A percentile compares a stretch with the other conserved stretches of the same genome.
Conservation (phyloP, 92 coral and sea anemone genomes). For the Micromussa lordhowensis region DNA sequence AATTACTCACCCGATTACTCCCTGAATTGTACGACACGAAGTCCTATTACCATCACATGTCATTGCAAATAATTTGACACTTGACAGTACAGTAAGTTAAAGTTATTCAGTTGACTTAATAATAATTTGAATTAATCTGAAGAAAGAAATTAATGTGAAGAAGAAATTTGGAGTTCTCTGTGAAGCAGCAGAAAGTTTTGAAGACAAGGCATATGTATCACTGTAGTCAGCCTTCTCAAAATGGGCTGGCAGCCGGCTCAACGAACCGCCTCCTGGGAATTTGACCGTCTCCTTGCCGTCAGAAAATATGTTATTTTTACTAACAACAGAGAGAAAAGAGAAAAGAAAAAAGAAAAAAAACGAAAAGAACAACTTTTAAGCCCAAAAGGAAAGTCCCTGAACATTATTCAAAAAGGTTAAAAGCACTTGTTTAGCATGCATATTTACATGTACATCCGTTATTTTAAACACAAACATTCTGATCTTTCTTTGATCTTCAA, state of each 20-base stretch:
- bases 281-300: conserved; percentile 47
- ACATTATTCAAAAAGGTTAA: conserved; percentile 2
- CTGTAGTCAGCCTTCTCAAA: conserved; percentile 53
- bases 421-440: conserved; percentile 23
- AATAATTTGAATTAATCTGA: too few species aligned
- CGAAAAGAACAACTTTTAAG: background rate
- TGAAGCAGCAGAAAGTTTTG: too few species aligned
- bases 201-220: too few species aligned
- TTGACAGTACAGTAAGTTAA: too few species aligned
- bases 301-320: conserved; percentile 35
- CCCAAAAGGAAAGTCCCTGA: conserved; percentile 37
- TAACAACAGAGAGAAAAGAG: conserved; percentile 41
- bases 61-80: too few species aligned
- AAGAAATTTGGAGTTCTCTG: too few species aligned
- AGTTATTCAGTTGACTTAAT: too few species aligned
- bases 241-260: conserved; percentile 47
- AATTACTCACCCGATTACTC: too few species aligned
- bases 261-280: conserved; percentile 48
- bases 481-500: background rate
- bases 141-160: too few species aligned
- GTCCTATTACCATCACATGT: too few species aligned
- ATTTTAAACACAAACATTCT: conserved; percentile 37
- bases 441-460: conserved; percentile 26
- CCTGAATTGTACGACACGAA: too few species aligned
- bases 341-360: background rate